phyloP scores from a whole-genome alignment of 2,797 vertebrate species.

The Dendrocincla fuliginosa region DNA sequence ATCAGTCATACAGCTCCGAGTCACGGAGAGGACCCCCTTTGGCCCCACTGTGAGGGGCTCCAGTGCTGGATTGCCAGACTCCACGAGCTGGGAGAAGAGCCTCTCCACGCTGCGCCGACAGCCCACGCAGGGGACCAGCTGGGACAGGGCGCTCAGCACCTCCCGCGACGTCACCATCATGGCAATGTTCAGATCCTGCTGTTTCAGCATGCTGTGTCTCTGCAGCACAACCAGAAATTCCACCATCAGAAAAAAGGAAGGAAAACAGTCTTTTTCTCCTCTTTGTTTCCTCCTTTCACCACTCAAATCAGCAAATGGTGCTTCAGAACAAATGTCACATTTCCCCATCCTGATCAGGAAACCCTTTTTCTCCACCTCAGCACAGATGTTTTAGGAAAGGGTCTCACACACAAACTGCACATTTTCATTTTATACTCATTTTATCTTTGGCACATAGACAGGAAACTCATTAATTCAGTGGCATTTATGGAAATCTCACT shows the following conservation, averaged over 20 bases:
- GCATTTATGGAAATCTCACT: neutral
- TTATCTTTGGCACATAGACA: neutral
- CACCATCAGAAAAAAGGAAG: neutral
- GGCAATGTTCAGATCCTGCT: conserved; percentile 89
- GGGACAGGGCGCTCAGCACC: conserved; percentile 88
- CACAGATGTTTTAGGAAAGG: neutral
- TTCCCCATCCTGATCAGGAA: neutral
- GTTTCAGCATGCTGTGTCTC: conserved; percentile 91
- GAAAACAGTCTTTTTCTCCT: neutral
- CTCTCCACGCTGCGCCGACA: conserved; percentile 95
- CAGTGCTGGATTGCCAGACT: conserved; percentile 91
- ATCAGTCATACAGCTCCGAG: conserved; percentile 89
- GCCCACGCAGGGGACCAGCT: conserved; percentile 94
- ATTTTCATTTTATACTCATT: neutral
- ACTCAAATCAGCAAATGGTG: neutral
- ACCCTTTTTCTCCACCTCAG: neutral
- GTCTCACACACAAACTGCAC: neutral
- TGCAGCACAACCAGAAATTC: conserved; percentile 50
- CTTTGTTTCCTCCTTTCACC: neutral
- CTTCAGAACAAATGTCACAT: accelerated
- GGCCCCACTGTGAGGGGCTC: conserved; percentile 93
- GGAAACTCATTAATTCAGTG: accelerated
- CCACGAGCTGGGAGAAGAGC: conserved; percentile 93
- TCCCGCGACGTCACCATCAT: conserved; percentile 94
- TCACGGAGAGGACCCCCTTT: conserved; percentile 90